Base-by-base conservation (phyloP, 2,888 invertebrate species). In the Leptopterna dolabrata region DNA sequence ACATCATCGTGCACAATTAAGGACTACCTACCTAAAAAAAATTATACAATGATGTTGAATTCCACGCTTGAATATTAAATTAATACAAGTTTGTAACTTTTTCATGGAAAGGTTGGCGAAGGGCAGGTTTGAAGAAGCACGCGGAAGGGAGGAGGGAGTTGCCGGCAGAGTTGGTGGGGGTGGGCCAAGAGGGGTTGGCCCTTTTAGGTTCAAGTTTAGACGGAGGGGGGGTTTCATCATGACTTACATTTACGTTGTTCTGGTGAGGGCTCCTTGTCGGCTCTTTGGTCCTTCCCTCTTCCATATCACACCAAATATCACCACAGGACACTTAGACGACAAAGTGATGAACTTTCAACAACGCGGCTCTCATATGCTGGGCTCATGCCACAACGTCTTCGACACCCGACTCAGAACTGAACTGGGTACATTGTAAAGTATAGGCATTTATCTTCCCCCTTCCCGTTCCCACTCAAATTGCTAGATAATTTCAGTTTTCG, bases 401-500 rank as follows among this genome's bases (percentile, higher is more conserved):
- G 63, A 30, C 73, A 36, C 43, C 76, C 63, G 76, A 63, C 55
- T 63, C 36, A 27, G 43, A 70, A 80, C 86, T 76, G 86, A 80
- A 43, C 43, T 27, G 78, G 45, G 41, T 43, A 41, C 86, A 63
- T 71, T 63, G 78, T 76, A 63, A 85, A 85, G 85, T 82, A 82
- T 73, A 43, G 78, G 71, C 82, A 82, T 87, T 87, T 87, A 82
- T 87, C 87, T 78, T 73, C 71, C 80, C 87, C 87, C 82, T 45
- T 36, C 87, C 71, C 63, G 41, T 45, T 29, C 70, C 70, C 87
- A 47, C 87, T 87, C 82, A 87, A 87, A 87, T 87, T 87, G 87
- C 87, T 82, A 82, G 87, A 87, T 87, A 87, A 87, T 87, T 87
- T 87, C 82, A 82, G 87, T 87, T 87, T 87, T 87, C 87, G 87